A percentile compares a stretch with the other conserved stretches of the same genome.
These are phyloP conservation scores for Perccottus glenii DNA, from an alignment of 2,113 vertebrate species.

Conservation along the genomic window DNA sequence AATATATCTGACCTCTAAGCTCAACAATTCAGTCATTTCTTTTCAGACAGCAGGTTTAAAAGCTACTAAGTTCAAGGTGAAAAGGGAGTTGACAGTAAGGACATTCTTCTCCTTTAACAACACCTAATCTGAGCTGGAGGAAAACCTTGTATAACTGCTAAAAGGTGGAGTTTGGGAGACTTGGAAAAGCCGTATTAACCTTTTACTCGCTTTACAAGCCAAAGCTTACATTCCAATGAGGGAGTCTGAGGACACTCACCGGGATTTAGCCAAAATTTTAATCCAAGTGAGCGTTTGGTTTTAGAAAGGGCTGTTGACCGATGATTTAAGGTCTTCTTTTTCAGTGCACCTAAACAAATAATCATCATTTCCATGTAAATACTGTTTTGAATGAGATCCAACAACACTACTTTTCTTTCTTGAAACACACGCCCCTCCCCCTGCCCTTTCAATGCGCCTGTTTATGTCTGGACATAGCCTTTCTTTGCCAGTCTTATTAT, in stretches of 20 bases:
- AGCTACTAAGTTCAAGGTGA: constrained; percentile 43
- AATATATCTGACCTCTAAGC: constrained; percentile 29
- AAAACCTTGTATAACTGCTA: constrained; percentile 61
- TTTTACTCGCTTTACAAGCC: constrained; percentile 74
- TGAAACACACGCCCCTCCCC: constrained; percentile 37
- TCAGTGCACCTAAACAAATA: constrained; percentile 67
- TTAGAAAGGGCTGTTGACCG: constrained; percentile 32
- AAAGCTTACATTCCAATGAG: constrained; percentile 40
- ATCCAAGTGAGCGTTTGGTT: constrained; percentile 40
- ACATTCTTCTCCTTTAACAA: constrained; percentile 52
- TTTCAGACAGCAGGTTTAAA: constrained; percentile 1
- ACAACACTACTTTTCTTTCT: constrained; percentile 55
- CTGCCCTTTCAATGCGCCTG: constrained; percentile 29
- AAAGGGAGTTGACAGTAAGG: constrained; percentile 27
- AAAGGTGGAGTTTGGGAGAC: constrained; percentile 29
- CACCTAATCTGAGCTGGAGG: constrained; percentile 45
- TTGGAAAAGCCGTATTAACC: constrained; percentile 65
- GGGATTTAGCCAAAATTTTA: constrained; percentile 57
- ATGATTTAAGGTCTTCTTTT: constrained; percentile 63
- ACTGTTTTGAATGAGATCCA: constrained; percentile 57
- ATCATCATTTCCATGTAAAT: constrained; percentile 77
- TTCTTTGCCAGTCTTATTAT: constrained; percentile 54
- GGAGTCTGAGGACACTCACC: constrained; percentile 61
- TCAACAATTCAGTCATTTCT: constrained; percentile 7
- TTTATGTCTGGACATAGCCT: constrained; percentile 32